Conservation (phyloP, 2,888 invertebrate species). For the Drosophila kanekoi region DNA sequence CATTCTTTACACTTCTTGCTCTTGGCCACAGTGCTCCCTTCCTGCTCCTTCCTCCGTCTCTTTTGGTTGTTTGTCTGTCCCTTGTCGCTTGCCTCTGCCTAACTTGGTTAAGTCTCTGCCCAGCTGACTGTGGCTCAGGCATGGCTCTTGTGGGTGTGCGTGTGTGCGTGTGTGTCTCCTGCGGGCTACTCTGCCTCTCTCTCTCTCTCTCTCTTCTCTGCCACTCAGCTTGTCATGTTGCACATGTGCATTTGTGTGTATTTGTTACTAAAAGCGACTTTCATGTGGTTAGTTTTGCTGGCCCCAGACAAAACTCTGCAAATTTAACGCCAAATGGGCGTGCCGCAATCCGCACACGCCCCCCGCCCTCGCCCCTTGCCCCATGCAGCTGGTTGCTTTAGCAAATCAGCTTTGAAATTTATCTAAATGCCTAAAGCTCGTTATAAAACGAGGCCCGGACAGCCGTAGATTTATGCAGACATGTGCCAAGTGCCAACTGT, state of each 20-base stretch:
- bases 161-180: conserved; percentile 11
- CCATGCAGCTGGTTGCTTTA: conserved; percentile 24
- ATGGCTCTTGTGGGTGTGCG: conserved; percentile 10
- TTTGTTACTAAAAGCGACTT: conserved; percentile 63
- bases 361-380: not conserved
- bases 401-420: conserved; percentile 80
- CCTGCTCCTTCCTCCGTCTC: not conserved
- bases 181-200: conserved; percentile 8
- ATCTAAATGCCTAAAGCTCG: conserved; percentile 79
- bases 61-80: conserved; percentile 50
- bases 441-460: conserved; percentile 65
- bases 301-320: conserved; percentile 61
- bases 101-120: conserved; percentile 67
- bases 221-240: conserved; percentile 72
- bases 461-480: conserved; percentile 72
- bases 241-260: conserved; percentile 58
- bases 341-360: conserved; percentile 11
- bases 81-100: conserved; percentile 35
- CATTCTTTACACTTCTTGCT: conserved; percentile 75
- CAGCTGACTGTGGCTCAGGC: conserved; percentile 42
- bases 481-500: conserved; percentile 61
- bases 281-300: conserved; percentile 71
- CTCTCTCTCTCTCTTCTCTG: conserved; percentile 13
- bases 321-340: conserved; percentile 72
- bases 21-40: conserved; percentile 35